Percentiles rank a stretch among this genome's conserved stretches.
phyloP scores from a whole-genome alignment of 2,888 invertebrate genomes.

The Drosophila seclusa region DNA sequence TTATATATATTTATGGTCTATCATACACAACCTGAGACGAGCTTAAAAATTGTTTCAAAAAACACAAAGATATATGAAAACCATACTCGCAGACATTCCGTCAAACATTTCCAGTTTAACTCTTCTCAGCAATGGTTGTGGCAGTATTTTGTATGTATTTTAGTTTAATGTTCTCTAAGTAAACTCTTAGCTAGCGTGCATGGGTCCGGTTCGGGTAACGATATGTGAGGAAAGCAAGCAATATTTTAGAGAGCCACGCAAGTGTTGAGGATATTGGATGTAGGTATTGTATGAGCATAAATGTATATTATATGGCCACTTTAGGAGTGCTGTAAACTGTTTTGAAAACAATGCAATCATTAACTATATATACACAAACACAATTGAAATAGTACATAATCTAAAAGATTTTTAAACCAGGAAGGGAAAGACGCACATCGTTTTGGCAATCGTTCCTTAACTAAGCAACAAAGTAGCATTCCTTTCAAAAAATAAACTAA shows the following conservation, averaged over 20 bases:
- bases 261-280: slow-evolving; percentile 38
- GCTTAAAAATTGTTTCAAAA: slow-evolving; percentile 4
- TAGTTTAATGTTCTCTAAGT: slow-evolving; percentile 13
- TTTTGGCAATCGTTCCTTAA: slow-evolving; percentile 29
- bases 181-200: slow-evolving; percentile 38
- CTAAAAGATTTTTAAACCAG: slow-evolving; percentile 20
- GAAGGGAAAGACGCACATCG: slow-evolving; percentile 9
- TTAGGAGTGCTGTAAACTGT: slow-evolving; percentile 34
- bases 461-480: slow-evolving; percentile 42
- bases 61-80: neutral
- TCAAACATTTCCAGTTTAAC: slow-evolving; percentile 5
- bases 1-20: slow-evolving; percentile 13
- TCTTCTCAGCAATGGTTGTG: slow-evolving; percentile 43
- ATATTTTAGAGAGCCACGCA: slow-evolving; percentile 63
- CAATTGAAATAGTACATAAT: slow-evolving; percentile 20
- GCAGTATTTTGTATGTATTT: slow-evolving; percentile 24
- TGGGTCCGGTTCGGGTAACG: slow-evolving; percentile 14
- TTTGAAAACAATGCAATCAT: slow-evolving; percentile 44
- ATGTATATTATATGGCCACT: slow-evolving; percentile 46
- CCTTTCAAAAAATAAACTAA: slow-evolving; percentile 26
- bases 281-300: slow-evolving; percentile 30
- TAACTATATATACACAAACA: slow-evolving; percentile 19
- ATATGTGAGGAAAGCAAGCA: slow-evolving; percentile 59
- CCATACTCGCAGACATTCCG: slow-evolving; percentile 33
- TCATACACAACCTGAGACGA: slow-evolving; percentile 18